Percentiles rank a stretch among this genome's conserved stretches.
Evolutionary conservation across 2,888 invertebrate species (phyloP).

Genomic region (Phortica magna): DNA sequence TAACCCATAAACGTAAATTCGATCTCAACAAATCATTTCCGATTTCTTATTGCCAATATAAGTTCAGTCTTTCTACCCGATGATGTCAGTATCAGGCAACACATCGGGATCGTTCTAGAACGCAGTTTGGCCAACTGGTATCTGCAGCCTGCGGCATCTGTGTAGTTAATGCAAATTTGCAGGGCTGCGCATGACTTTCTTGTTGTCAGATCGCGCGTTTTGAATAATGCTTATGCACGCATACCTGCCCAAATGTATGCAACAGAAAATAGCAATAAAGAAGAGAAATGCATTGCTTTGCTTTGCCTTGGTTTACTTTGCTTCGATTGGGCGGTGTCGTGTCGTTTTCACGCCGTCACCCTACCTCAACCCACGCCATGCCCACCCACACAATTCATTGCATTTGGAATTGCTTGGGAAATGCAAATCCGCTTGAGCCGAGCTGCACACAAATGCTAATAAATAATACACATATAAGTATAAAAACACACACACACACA

Average conservation of each 20-base stretch:
- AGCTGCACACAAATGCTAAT: background rate
- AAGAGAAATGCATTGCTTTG: constrained; percentile 10
- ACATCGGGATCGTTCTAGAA: too few species aligned
- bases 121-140: too few species aligned
- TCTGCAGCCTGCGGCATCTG: too few species aligned
- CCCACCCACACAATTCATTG: background rate
- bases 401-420: constrained; percentile 1
- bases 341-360: background rate
- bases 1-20: too few species aligned
- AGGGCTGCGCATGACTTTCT: background rate
- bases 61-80: too few species aligned
- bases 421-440: constrained; percentile 10
- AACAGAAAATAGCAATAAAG: constrained; percentile 15
- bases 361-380: background rate
- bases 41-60: too few species aligned
- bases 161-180: background rate
- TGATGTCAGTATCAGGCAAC: too few species aligned
- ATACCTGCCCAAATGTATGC: constrained; percentile 30
- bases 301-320: background rate
- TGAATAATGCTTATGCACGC: constrained; percentile 11
- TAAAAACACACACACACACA: background rate
- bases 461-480: background rate
- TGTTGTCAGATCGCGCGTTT: constrained; percentile 1
- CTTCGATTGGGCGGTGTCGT: background rate
- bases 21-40: too few species aligned